These are phyloP conservation scores for Parazoanthus swiftii DNA, from an alignment of 92 coral and sea anemone species.

Conservation along the genomic window DNA sequence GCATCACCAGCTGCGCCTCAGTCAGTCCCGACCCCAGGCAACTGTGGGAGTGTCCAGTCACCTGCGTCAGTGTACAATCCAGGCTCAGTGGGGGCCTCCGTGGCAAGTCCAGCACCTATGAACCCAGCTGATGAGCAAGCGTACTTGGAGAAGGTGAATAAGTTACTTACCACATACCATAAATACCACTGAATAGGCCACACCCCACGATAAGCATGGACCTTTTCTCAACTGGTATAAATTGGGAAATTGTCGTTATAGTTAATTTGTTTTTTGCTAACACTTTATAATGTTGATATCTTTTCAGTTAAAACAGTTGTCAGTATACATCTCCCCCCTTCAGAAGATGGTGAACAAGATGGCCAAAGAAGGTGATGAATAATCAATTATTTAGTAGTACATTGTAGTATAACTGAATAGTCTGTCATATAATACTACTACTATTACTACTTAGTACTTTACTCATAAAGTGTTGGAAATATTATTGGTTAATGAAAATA, in stretches of 20 bases:
- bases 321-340: constrained; percentile 89
- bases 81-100: constrained; percentile 80
- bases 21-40: constrained; percentile 84
- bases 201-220: too few species aligned
- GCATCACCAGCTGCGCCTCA: constrained; percentile 72
- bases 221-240: too few species aligned
- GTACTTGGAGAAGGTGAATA: constrained; percentile 77
- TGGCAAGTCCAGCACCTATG: constrained; percentile 79
- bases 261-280: too few species aligned
- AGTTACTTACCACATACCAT: not conserved
- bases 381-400: too few species aligned
- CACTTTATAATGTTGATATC: not conserved
- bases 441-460: too few species aligned
- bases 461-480: not conserved
- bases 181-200: too few species aligned
- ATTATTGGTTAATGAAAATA: not conserved
- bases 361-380: constrained; percentile 67
- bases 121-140: constrained; percentile 92
- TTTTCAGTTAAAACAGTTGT: constrained; percentile 80
- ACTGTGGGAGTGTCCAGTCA: constrained; percentile 68
- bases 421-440: too few species aligned
- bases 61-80: constrained; percentile 90
- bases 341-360: constrained; percentile 90
- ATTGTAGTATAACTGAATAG: too few species aligned
- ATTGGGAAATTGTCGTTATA: too few species aligned